Evolutionary conservation across 2,113 vertebrate species (phyloP).

Genomic region (Anthoscopus minutus): DNA sequence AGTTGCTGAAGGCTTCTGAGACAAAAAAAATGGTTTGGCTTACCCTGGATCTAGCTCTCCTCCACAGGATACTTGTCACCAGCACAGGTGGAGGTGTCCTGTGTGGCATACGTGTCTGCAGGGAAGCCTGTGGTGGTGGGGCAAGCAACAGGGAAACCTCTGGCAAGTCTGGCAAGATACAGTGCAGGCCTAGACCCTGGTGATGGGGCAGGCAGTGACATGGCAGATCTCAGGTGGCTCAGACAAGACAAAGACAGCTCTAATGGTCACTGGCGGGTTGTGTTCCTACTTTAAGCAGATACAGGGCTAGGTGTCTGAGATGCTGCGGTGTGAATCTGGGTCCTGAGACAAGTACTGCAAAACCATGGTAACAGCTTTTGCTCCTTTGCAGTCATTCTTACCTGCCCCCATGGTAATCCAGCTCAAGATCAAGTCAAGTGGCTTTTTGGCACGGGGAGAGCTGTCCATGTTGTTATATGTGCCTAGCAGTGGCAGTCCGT

Average conservation of each 20-base stretch:
- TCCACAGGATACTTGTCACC: not conserved
- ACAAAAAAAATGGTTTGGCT: not conserved
- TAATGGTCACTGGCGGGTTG: not conserved
- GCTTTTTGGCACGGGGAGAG: not conserved
- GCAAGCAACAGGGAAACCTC: not conserved
- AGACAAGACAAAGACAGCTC: not conserved
- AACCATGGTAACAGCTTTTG: not conserved
- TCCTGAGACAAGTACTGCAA: not conserved
- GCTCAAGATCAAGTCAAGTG: not conserved
- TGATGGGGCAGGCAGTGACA: not conserved
- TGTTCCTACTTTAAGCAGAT: not conserved
- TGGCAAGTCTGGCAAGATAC: not conserved
- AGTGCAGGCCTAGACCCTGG: not conserved
- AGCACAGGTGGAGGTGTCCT: not conserved
- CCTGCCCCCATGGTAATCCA: not conserved
- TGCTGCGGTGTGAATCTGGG: not conserved
- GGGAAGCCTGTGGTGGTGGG: not conserved
- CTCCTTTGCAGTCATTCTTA: not conserved
- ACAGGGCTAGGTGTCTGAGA: accelerated
- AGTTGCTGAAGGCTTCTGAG: not conserved
- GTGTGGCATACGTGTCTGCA: not conserved
- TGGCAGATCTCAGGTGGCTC: not conserved
- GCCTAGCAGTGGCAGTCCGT: not conserved
- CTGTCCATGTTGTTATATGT: not conserved
- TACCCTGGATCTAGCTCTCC: not conserved